phyloP scores from a whole-genome alignment of 2,888 invertebrate species.

The Cataglyphis rosenhaueri region DNA sequence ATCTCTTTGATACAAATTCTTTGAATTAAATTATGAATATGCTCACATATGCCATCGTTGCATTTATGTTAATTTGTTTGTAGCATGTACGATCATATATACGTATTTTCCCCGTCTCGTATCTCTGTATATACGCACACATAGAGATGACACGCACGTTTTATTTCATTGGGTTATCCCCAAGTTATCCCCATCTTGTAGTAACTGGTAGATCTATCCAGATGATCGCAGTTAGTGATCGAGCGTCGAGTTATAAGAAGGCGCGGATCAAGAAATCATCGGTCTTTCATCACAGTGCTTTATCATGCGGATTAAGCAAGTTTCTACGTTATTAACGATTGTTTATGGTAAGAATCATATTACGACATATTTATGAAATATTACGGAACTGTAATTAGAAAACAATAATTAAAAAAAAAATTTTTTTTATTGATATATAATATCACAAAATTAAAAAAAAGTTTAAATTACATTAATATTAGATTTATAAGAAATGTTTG shows the following conservation, averaged over 20 bases:
- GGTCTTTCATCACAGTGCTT: neutral
- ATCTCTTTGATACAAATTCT: neutral
- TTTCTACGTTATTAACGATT: slow-evolving; percentile 34
- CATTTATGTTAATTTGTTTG: neutral
- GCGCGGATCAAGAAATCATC: neutral
- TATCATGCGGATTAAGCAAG: slow-evolving; percentile 56
- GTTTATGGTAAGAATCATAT: slow-evolving; percentile 58
- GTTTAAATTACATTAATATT: neutral
- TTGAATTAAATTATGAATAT: neutral
- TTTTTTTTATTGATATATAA: neutral
- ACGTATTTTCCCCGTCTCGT: neutral
- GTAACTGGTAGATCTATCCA: slow-evolving; percentile 24
- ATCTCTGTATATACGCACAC: neutral
- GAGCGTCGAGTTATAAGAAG: slow-evolving; percentile 1
- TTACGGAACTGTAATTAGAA: neutral
- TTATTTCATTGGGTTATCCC: slow-evolving; percentile 64
- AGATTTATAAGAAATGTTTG: neutral
- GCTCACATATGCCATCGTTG: neutral
- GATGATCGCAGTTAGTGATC: slow-evolving; percentile 33
- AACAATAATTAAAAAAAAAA: neutral
- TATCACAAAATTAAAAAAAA: neutral
- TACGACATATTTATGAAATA: neutral
- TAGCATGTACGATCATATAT: slow-evolving; percentile 37
- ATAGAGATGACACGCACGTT: slow-evolving; percentile 24
- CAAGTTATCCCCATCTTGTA: slow-evolving; percentile 65